Percentiles rank a stretch among this genome's conserved stretches.
Evolutionary conservation across 2,113 vertebrate species (phyloP).

Genomic region (Egretta garzetta): DNA sequence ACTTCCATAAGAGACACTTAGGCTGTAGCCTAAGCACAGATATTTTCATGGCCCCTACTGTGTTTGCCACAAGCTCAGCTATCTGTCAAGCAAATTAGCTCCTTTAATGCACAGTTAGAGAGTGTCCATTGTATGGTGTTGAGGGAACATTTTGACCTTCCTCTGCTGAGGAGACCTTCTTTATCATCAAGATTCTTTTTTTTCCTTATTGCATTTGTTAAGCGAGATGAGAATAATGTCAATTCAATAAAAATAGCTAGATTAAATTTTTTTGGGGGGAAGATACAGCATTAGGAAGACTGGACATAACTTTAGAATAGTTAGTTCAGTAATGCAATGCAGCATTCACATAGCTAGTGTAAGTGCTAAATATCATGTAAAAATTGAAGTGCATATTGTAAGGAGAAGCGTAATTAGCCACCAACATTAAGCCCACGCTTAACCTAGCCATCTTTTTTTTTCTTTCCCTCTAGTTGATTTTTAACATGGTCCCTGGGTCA

Average conservation of each 20-base stretch:
- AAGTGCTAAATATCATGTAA: neutral
- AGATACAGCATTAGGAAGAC: neutral
- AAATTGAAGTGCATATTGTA: neutral
- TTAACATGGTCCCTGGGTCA: neutral
- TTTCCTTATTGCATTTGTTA: neutral
- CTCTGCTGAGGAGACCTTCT: neutral
- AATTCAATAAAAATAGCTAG: neutral
- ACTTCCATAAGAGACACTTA: neutral
- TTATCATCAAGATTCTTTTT: neutral
- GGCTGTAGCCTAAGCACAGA: neutral
- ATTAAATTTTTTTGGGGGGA: fast-evolving
- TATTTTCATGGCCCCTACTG: neutral
- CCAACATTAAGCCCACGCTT: neutral
- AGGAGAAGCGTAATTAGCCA: neutral
- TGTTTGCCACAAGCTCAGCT: neutral
- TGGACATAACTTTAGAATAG: neutral
- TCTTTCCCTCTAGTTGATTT: neutral
- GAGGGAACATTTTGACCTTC: neutral
- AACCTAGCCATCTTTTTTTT: neutral
- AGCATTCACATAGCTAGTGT: neutral
- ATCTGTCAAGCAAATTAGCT: neutral
- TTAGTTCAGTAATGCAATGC: neutral
- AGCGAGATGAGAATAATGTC: neutral
- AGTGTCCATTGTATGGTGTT: too few relatives aligned
- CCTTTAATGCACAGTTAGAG: neutral